These are phyloP conservation scores for Meandrusa payeni DNA, from an alignment of 2,888 invertebrate genomes.

Conservation along the genomic window DNA sequence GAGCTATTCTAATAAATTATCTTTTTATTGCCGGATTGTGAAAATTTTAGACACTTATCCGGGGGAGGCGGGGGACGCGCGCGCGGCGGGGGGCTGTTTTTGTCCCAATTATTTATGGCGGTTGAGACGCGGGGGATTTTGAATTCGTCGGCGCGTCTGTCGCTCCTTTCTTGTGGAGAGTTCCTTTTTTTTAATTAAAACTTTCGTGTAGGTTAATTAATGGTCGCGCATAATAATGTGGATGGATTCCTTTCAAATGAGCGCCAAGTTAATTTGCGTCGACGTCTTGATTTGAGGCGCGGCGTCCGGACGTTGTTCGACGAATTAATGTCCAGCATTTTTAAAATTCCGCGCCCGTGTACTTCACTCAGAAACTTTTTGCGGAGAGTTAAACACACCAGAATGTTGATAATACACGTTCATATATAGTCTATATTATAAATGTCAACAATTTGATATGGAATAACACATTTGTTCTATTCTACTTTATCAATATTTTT, in stretches of 20 bases:
- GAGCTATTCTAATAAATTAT: slow-evolving; percentile 81
- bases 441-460: background rate
- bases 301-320: slow-evolving; percentile 2
- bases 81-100: slow-evolving; percentile 56
- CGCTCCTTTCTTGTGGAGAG: slow-evolving; percentile 68
- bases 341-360: background rate
- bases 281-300: slow-evolving; percentile 24
- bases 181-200: slow-evolving; percentile 74
- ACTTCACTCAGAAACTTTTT: background rate
- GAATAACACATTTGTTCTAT: too few species aligned
- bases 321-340: slow-evolving; percentile 12
- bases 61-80: slow-evolving; percentile 45
- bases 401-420: too few species aligned
- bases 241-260: slow-evolving; percentile 35
- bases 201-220: slow-evolving; percentile 75
- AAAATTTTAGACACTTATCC: slow-evolving; percentile 81
- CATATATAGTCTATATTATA: slow-evolving; percentile 2
- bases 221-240: slow-evolving; percentile 54
- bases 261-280: slow-evolving; percentile 20
- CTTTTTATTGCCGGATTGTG: slow-evolving; percentile 82
- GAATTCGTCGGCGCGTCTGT: slow-evolving; percentile 69
- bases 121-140: slow-evolving; percentile 73
- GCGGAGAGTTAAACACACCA: too few species aligned
- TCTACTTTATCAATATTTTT: slow-evolving; percentile 1
- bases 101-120: slow-evolving; percentile 80